phyloP scores from a whole-genome alignment of 2,113 vertebrate genomes.

The Hiodon tergisus region DNA sequence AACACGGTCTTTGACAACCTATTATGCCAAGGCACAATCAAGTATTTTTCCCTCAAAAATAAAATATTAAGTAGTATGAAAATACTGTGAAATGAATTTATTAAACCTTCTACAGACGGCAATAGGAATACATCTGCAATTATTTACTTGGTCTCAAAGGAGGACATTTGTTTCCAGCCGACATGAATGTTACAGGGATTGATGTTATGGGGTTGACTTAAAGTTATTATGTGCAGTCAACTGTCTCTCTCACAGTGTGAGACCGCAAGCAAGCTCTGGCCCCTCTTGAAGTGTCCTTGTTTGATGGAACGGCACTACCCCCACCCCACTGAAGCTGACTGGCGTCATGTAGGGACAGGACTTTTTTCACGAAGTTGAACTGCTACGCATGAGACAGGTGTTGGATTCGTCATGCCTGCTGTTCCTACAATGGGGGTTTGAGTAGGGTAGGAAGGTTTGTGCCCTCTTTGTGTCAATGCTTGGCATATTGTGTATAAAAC shows the following conservation, averaged over 20 bases:
- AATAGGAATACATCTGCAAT: constrained; percentile 18
- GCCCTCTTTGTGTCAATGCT: no score
- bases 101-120: constrained; percentile 3
- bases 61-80: not conserved
- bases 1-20: no score
- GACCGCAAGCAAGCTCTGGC: not conserved
- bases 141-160: constrained; percentile 21
- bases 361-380: no score
- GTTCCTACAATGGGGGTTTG: no score
- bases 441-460: no score
- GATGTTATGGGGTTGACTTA: constrained; percentile 20
- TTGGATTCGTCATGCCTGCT: no score
- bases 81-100: not conserved
- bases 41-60: not conserved
- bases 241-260: constrained; percentile 1
- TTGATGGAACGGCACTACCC: no score
- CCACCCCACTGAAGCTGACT: no score
- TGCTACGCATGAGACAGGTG: no score
- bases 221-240: constrained; percentile 16
- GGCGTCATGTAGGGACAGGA: no score
- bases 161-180: constrained; percentile 12
- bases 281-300: not conserved
- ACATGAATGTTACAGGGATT: constrained; percentile 20
- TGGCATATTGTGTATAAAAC: no score
- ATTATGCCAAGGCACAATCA: not conserved